Percentiles rank a stretch among this genome's conserved stretches.
phyloP scores from a whole-genome alignment of 1,140 invertebrate genomes.

The Nephotettix cincticeps region DNA sequence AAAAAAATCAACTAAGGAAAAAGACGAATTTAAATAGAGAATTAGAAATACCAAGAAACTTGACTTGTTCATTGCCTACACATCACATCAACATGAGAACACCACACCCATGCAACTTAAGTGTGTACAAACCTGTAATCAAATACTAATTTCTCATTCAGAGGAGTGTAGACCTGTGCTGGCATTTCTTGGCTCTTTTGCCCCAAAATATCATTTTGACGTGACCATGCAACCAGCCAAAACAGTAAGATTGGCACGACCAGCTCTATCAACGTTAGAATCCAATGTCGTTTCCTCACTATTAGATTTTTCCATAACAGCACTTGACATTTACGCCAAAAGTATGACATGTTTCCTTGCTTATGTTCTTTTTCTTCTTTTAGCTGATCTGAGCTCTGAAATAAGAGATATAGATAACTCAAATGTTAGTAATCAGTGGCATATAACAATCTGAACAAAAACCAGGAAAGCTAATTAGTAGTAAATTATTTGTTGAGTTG shows the following conservation, averaged over 20 bases:
- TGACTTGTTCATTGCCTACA: too few species aligned
- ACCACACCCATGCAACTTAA: too few species aligned
- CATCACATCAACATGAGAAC: too few species aligned
- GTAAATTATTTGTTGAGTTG: too few species aligned
- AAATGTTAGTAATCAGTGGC: too few species aligned
- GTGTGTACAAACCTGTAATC: slow-evolving; percentile 13
- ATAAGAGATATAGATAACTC: not conserved
- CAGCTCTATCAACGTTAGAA: slow-evolving; percentile 31
- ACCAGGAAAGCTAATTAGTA: too few species aligned
- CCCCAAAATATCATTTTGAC: not conserved
- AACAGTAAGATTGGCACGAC: slow-evolving; percentile 30
- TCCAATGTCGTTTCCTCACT: slow-evolving; percentile 31
- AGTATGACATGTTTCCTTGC: not conserved
- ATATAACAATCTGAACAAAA: too few species aligned
- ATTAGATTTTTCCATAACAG: slow-evolving; percentile 33
- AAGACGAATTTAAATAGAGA: too few species aligned
- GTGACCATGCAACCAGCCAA: not conserved
- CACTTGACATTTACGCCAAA: slow-evolving; percentile 29
- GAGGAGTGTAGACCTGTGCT: not conserved
- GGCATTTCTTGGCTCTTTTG: not conserved
- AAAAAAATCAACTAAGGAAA: too few species aligned
- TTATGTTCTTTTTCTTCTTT: slow-evolving; percentile 4
- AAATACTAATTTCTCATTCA: not conserved
- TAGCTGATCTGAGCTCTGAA: not conserved
- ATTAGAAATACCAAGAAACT: too few species aligned